A percentile compares a stretch with the other conserved stretches of the same genome.
Evolutionary conservation across 2,797 vertebrate species (phyloP).

Genomic region (Picus viridis): DNA sequence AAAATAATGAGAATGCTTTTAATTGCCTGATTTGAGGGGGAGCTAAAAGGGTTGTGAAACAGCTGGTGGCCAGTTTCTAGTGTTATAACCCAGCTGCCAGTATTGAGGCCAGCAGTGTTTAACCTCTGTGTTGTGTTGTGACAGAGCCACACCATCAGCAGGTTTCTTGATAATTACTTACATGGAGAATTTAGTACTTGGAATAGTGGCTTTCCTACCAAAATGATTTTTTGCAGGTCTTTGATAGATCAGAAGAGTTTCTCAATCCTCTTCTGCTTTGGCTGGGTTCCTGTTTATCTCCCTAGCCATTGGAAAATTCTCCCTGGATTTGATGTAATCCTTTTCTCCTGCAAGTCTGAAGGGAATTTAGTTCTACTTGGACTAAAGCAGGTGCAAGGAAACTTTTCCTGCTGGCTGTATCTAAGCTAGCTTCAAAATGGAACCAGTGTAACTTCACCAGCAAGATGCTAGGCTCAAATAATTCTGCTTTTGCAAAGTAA

Average conservation of each 20-base stretch:
- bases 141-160: background rate
- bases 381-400: background rate
- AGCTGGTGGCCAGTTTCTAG: background rate
- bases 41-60: background rate
- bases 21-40: background rate
- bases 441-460: background rate
- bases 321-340: background rate
- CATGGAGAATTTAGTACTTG: background rate
- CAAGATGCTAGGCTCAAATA: background rate
- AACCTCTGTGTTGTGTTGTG: background rate
- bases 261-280: background rate
- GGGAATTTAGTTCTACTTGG: background rate
- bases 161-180: background rate
- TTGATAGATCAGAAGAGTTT: background rate
- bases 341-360: background rate
- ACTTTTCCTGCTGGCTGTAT: accelerated
- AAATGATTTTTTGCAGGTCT: accelerated
- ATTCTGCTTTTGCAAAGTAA: background rate
- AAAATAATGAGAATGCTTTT: background rate
- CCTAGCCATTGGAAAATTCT: background rate
- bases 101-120: background rate
- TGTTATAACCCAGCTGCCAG: no score
- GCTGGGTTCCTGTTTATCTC: background rate
- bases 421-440: background rate
- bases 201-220: background rate